phyloP scores from a whole-genome alignment of 2,888 invertebrate genomes.

The Hymenopus coronatus region DNA sequence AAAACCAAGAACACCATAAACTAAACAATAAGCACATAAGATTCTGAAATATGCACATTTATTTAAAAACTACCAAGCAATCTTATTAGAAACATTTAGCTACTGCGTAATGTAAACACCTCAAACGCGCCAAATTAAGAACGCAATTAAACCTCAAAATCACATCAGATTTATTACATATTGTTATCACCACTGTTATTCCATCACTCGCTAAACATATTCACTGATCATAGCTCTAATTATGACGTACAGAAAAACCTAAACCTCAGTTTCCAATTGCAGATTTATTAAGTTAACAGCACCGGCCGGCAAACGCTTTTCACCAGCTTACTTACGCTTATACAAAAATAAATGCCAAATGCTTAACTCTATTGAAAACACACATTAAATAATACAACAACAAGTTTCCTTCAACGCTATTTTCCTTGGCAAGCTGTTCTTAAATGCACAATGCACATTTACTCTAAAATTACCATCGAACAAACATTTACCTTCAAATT shows the following conservation, averaged over 20 bases:
- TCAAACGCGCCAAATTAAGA: not conserved
- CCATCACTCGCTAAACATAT: not conserved
- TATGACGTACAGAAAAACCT: not conserved
- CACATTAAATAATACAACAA: not conserved
- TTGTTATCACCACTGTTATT: not conserved
- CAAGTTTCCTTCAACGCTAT: not conserved
- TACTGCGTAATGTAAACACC: not conserved
- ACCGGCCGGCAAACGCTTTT: not conserved
- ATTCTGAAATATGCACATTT: not conserved
- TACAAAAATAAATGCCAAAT: not conserved
- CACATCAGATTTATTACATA: not conserved
- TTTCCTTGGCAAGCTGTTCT: not conserved
- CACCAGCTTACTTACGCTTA: conserved; percentile 41
- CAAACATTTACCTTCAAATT: conserved; percentile 60
- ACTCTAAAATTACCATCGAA: conserved; percentile 48
- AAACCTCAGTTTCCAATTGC: not conserved
- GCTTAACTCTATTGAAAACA: not conserved
- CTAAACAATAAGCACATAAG: not conserved
- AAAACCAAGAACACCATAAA: not conserved
- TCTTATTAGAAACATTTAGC: not conserved
- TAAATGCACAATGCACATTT: conserved; percentile 41
- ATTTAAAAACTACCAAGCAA: not conserved
- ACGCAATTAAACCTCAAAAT: not conserved
- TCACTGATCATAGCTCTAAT: not conserved
- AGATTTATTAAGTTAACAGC: not conserved